A percentile compares a stretch with the other conserved stretches of the same genome.
Conservation (phyloP, 1,140 invertebrate genomes). For the Drosophila pallidifrons region DNA sequence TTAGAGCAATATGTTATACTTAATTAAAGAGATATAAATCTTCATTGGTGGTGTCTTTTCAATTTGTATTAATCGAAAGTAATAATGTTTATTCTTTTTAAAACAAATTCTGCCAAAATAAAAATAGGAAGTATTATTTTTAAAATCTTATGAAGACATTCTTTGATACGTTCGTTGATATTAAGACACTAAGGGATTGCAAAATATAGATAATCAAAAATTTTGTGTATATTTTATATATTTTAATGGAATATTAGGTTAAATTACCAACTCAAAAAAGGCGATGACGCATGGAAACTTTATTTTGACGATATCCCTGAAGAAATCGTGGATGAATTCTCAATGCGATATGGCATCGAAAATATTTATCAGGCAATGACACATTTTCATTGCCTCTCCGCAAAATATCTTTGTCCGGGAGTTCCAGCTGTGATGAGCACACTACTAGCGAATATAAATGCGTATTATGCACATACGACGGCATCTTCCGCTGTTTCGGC, state of each 20-base stretch:
- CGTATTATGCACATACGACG: slow-evolving; percentile 99
- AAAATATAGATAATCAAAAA: not conserved
- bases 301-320: slow-evolving; percentile 99
- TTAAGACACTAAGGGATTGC: not conserved
- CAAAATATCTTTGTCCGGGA: slow-evolving; percentile 99
- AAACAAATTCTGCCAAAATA: no score
- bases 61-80: no score
- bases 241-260: slow-evolving; percentile 85
- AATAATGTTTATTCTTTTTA: no score
- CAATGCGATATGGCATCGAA: slow-evolving; percentile 99
- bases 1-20: no score
- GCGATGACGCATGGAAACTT: slow-evolving; percentile 99
- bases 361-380: slow-evolving; percentile 99
- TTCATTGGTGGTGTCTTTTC: no score
- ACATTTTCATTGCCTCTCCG: slow-evolving; percentile 99
- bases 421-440: slow-evolving; percentile 99
- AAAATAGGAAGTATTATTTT: no score
- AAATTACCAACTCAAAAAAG: slow-evolving; percentile 96
- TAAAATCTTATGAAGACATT: no score
- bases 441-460: slow-evolving; percentile 99
- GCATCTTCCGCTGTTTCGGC: slow-evolving; percentile 99
- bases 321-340: slow-evolving; percentile 99
- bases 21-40: no score
- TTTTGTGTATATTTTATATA: no score
- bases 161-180: no score